A percentile compares a stretch with the other conserved stretches of the same genome.
Evolutionary conservation across 1,140 invertebrate species (phyloP).

Genomic region (Cepaea nemoralis): DNA sequence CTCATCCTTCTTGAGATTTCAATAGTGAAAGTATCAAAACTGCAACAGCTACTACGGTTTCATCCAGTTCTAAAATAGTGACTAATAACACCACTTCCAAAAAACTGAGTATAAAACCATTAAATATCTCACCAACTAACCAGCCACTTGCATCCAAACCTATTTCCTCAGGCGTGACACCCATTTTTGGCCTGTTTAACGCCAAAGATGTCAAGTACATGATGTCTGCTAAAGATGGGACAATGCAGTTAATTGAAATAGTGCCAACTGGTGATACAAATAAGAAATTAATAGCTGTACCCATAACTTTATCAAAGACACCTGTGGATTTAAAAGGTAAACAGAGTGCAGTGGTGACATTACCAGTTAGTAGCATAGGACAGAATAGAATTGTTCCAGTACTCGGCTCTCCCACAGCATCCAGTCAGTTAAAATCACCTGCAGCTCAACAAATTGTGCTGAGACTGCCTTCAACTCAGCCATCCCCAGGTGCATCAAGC

Average conservation of each 20-base stretch:
- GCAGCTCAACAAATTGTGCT: not conserved
- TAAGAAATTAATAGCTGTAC: constrained; percentile 31
- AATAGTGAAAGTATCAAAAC: constrained; percentile 5
- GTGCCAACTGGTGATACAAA: not conserved
- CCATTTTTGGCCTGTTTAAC: not conserved
- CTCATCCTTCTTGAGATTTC: not conserved
- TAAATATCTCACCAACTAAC: not conserved
- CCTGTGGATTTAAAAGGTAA: not conserved
- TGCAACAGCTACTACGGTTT: not conserved
- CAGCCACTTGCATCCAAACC: not conserved
- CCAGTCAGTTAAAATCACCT: not conserved
- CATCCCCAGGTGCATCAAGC: not conserved
- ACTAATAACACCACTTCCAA: not conserved
- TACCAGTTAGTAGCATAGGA: constrained; percentile 18
- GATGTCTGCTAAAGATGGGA: constrained; percentile 1
- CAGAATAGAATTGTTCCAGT: constrained; percentile 5
- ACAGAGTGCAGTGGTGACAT: not conserved
- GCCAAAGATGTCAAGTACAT: constrained; percentile 18
- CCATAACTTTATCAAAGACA: not conserved
- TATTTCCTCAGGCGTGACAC: not conserved
- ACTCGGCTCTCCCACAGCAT: not conserved
- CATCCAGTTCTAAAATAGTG: not conserved
- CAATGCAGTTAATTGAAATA: not conserved
- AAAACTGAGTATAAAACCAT: not conserved
- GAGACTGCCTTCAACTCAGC: not conserved